Conservation (phyloP, 2,888 invertebrate genomes). For the Lampropteryx suffumata region DNA sequence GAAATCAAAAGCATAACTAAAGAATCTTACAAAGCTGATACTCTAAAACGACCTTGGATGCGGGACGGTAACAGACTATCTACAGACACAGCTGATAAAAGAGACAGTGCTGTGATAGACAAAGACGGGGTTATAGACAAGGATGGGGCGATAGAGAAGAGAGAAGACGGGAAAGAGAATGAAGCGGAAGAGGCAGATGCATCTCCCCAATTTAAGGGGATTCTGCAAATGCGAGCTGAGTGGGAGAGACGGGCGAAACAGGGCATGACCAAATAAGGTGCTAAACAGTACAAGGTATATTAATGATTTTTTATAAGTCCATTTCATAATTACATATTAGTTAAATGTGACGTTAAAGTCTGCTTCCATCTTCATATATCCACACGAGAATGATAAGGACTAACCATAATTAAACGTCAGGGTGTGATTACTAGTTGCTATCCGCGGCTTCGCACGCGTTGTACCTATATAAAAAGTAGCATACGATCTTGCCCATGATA, state of each 20-base stretch:
- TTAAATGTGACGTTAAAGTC: no score
- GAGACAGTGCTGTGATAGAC: conserved; percentile 64
- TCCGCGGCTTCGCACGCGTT: no score
- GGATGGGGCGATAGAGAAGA: conserved; percentile 61
- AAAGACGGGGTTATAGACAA: conserved; percentile 64
- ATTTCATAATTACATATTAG: no score
- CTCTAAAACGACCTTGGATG: conserved; percentile 73
- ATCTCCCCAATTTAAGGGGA: conserved; percentile 86
- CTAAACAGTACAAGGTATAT: conserved; percentile 59
- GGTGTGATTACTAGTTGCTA: no score
- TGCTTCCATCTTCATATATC: no score
- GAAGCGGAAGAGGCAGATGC: conserved; percentile 66
- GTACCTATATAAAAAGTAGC: no score
- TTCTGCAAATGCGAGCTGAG: conserved; percentile 88
- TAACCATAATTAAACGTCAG: no score
- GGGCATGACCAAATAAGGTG: conserved; percentile 85
- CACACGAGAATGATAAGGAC: no score
- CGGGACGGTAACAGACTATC: conserved; percentile 66
- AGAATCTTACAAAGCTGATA: conserved; percentile 75
- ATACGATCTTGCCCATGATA: no score
- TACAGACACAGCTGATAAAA: conserved; percentile 62
- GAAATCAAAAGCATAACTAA: conserved; percentile 72
- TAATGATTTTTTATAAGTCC: not conserved
- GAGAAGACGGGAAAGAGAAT: conserved; percentile 58
- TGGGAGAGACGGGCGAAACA: conserved; percentile 91